Evolutionary conservation across 2,797 vertebrate genomes (phyloP), one percentile per base, ranked within the genome.

Genomic region (Gymnocypris eckloni): DNA sequence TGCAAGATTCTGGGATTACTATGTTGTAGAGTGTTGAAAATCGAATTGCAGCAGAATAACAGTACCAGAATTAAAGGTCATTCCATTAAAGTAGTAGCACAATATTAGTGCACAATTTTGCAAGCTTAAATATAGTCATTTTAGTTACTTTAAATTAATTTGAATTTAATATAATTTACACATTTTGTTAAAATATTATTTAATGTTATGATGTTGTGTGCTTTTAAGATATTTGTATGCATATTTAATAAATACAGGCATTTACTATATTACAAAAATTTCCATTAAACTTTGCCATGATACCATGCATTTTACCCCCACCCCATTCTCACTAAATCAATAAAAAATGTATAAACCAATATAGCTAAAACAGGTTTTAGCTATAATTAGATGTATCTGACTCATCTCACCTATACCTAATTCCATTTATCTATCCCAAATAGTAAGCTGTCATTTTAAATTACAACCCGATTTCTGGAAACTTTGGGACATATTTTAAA

Each of bases 1-100:
- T 81, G 77, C 25, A 67, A 69, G 88, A 90, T 86, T 39, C 61
- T 67, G 73, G 79, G 39, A 64, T 28, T 28, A 28, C 22, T 28
- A 8, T 64, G 9, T 79, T 45, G 39, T 43, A 18, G n/a, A 18
- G 15, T 0, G 0, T 25, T 43, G 8, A 45, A 61, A 79, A 43
- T 25, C 10, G 13, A 79, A 37, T 61, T 41, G 22, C 22, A 25
- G 76, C 7, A 16, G 13, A 2, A 79, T 79, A 79, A 56, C 11
- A n/a, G 6, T 1, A 22, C 0, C 0, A 0, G 11, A 77, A 78
- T 78, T 22, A 78, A 15, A n/a, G 73, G 18, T 76, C 6, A 12
- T 9, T 48, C 13, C 39, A 73, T 22, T 11, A 77, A n/a, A 15
- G 4, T 20, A 59, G 13, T 16, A 16, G 12, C 3, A 61, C 20